A percentile compares a stretch with the other conserved stretches of the same genome.
Conservation (phyloP, 2,888 invertebrate species). For the Pheosia gnoma region DNA sequence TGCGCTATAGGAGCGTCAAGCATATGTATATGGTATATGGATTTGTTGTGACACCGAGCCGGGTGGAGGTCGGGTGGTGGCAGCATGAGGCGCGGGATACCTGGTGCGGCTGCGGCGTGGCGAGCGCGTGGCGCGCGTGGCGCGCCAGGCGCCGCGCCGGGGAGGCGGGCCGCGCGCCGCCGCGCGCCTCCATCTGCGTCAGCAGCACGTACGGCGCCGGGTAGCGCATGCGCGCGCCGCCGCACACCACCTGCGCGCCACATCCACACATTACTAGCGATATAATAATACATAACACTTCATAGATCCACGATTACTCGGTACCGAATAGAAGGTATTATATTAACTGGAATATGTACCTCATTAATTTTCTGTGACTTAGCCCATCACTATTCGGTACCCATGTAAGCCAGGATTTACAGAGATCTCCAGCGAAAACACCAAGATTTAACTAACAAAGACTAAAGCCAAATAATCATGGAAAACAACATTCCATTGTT, state of each 20-base stretch:
- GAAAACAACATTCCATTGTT: too few relatives aligned
- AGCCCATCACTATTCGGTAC: too few relatives aligned
- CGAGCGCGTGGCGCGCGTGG: conserved; percentile 35
- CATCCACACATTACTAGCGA: conserved; percentile 1
- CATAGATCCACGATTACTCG: too few relatives aligned
- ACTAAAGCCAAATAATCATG: too few relatives aligned
- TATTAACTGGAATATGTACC: too few relatives aligned
- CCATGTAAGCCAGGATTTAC: too few relatives aligned
- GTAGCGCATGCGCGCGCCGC: conserved; percentile 97
- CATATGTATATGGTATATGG: too few relatives aligned
- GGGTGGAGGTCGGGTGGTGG: neutral
- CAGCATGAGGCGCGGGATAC: neutral
- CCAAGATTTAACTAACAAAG: too few relatives aligned
- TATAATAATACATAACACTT: too few relatives aligned
- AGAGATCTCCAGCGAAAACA: too few relatives aligned
- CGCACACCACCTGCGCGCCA: conserved; percentile 86
- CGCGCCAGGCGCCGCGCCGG: conserved; percentile 43
- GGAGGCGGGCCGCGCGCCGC: conserved; percentile 47
- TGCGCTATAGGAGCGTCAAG: too few relatives aligned
- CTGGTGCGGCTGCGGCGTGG: conserved; percentile 43
- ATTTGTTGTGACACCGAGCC: neutral
- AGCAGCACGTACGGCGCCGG: conserved; percentile 97
- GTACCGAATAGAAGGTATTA: neutral
- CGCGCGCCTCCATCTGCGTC: conserved; percentile 89
- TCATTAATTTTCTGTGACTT: too few relatives aligned